These are phyloP conservation scores for Macrobrachium rosenbergii DNA, from an alignment of 1,140 invertebrate species.

Conservation along the genomic window DNA sequence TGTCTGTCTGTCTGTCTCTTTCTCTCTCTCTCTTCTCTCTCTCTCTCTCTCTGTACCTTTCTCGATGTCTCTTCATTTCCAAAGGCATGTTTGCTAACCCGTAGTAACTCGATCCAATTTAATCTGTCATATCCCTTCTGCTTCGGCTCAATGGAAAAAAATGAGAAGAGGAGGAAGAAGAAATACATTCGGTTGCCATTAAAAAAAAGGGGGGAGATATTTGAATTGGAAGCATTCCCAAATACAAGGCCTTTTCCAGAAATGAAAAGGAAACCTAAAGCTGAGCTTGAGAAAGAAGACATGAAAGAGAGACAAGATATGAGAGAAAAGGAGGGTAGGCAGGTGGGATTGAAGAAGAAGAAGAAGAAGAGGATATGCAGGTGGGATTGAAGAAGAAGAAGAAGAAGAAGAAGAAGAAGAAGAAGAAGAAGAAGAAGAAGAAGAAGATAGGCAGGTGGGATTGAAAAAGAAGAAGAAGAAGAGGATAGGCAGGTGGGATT, in stretches of 20 bases:
- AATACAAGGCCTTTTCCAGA: background rate
- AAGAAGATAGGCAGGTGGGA: too few species aligned
- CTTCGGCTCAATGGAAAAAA: too few species aligned
- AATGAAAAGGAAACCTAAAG: background rate
- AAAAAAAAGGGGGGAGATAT: background rate
- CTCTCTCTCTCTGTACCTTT: slow-evolving; percentile 1
- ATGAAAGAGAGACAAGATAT: background rate
- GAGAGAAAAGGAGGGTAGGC: background rate
- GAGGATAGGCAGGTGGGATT: too few species aligned
- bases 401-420: too few species aligned
- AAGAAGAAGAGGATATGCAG: too few species aligned
- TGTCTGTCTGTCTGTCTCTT: slow-evolving; percentile 31
- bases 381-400: background rate
- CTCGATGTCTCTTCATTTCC: background rate
- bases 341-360: background rate
- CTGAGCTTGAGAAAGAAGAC: background rate
- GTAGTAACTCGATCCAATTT: too few species aligned
- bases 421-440: too few species aligned
- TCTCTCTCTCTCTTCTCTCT: slow-evolving; percentile 23
- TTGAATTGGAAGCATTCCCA: too few species aligned
- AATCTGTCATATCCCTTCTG: too few species aligned
- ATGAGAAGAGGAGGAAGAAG: background rate
- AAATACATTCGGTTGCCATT: background rate
- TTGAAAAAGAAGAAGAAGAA: too few species aligned
- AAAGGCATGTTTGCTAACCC: background rate